Evolutionary conservation across 2,797 vertebrate species (phyloP), one percentile per base, ranked within the genome.

Genomic region (Lerista edwardsae): DNA sequence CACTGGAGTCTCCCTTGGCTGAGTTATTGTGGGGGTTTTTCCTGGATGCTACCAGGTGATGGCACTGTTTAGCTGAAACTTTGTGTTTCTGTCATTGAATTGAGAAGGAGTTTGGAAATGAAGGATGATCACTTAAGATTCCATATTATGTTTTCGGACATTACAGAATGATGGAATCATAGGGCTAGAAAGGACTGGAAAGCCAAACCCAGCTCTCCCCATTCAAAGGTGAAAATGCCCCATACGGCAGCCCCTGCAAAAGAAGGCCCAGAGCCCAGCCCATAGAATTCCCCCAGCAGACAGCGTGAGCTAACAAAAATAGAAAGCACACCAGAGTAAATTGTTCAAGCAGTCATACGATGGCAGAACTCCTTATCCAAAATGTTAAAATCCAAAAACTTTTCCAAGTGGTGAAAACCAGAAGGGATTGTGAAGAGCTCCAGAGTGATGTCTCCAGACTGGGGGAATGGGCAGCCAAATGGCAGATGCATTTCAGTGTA

Each of bases 1-100:
- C 29, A 1, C 11, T 67, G 34, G 39, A 11, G 17, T 10, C 47
- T 3, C 21, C 12, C 23, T 68, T 51, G 17, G 21, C 12, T 21
- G 21, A 25, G 59, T 5, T 23, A 3, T 57, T 19, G 17, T 74
- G 27, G 11, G 29, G 3, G 4, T 4, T 77, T 61, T 71, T 84
- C 80, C 79, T 77, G 27, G 8, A 9, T n/a, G 19, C 83, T 83
- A 68, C 92, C 93, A 92, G 90, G 21, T 83, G 93, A 87, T 90
- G 91, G 92, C 41, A 76, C 91, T 85, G 79, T 90, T 91, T 67
- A 0, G 0, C 82, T 87, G 19, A 21, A 57, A 44, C 62, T 84
- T 62, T 55, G 86, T 59, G 4, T 76, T 78, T 81, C 67, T 84
- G 65, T 36, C 1, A n/a, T 76, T 74, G 6, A 82, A 6, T 84